Evolutionary conservation across 2,797 vertebrate genomes (phyloP).

Genomic region (Falco columbarius): DNA sequence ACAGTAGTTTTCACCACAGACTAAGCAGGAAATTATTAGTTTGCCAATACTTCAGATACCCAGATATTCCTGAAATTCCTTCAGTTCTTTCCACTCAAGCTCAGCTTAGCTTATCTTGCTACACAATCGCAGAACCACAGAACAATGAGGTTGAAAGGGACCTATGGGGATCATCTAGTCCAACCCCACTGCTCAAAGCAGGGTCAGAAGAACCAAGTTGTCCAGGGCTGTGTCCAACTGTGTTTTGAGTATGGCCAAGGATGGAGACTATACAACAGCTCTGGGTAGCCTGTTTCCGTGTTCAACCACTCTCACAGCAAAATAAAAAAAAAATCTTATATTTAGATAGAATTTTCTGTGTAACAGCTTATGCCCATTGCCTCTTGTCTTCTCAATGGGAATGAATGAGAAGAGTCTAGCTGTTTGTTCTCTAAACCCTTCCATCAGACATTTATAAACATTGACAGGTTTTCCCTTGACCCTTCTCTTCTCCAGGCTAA

Average conservation of each 20-base stretch:
- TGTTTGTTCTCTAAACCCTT: not conserved
- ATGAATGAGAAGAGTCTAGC: not conserved
- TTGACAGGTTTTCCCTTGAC: not conserved
- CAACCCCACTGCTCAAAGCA: not conserved
- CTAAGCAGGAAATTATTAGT: not conserved
- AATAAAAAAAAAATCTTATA: not conserved
- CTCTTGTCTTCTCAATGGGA: not conserved
- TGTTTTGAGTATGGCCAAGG: not conserved
- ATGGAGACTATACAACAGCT: not conserved
- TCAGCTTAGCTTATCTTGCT: not conserved
- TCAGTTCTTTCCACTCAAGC: not conserved
- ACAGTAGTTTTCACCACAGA: not conserved
- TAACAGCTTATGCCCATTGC: not conserved
- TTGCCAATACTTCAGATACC: not conserved
- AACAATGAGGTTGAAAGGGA: not conserved
- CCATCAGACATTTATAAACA: not conserved
- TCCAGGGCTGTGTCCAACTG: not conserved
- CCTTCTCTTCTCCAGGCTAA: not conserved
- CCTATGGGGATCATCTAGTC: not conserved
- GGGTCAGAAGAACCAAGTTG: not conserved
- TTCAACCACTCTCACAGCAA: not conserved
- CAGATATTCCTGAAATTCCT: not conserved
- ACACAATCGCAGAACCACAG: not conserved
- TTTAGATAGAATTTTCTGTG: not conserved
- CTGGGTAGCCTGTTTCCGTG: not conserved